Conservation (phyloP, 2,797 vertebrate genomes). For the Alectoris magna region DNA sequence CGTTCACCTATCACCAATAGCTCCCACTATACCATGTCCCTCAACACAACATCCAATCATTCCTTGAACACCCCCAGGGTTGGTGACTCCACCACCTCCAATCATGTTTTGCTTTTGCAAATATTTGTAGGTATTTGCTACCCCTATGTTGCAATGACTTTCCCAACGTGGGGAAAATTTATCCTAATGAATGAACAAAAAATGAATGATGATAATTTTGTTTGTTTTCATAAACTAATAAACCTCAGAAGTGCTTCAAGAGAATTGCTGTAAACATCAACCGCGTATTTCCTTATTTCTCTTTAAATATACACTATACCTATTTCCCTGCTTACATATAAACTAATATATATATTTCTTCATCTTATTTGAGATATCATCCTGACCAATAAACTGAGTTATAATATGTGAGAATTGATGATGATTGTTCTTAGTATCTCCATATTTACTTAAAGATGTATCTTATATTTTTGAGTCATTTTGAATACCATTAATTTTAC, state of each 20-base stretch:
- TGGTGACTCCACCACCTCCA: too few species aligned
- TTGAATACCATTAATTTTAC: neutral
- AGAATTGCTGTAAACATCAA: neutral
- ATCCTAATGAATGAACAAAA: neutral
- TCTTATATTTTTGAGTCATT: neutral
- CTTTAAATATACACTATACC: neutral
- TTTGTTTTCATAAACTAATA: neutral
- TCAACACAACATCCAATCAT: too few species aligned
- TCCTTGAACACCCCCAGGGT: too few species aligned
- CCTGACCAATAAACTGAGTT: neutral
- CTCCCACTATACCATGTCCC: too few species aligned
- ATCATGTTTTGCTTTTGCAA: neutral
- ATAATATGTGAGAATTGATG: neutral
- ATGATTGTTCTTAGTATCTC: neutral
- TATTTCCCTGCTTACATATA: neutral
- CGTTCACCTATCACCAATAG: too few species aligned
- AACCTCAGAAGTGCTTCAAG: neutral
- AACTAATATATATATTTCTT: neutral
- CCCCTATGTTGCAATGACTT: neutral
- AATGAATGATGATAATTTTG: neutral
- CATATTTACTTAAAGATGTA: neutral
- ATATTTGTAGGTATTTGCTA: rapidly evolving
- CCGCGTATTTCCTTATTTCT: neutral
- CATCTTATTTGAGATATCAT: neutral
- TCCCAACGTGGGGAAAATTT: neutral